Percentiles rank a stretch among this genome's conserved stretches.
phyloP scores from a whole-genome alignment of 2,888 invertebrate species.

The Drepanosiphum platanoidis region DNA sequence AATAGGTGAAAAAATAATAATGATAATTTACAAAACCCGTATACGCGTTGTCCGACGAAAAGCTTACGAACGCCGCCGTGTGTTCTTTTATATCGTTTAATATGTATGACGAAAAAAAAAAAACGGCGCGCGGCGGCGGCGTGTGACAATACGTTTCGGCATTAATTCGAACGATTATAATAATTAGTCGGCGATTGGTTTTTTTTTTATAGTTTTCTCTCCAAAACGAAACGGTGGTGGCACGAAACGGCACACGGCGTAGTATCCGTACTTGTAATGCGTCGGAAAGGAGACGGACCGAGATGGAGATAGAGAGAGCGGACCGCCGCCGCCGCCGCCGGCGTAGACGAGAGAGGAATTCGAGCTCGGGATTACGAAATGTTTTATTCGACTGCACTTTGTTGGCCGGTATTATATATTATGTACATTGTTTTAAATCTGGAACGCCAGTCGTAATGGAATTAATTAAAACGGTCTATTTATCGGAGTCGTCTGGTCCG shows the following conservation, averaged over 20 bases:
- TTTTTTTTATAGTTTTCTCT: neutral
- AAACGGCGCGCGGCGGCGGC: too few species aligned
- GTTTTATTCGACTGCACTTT: constrained; percentile 1
- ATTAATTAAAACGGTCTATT: neutral
- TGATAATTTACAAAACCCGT: neutral
- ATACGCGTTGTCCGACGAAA: neutral
- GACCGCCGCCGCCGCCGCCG: neutral
- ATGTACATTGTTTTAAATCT: constrained; percentile 19
- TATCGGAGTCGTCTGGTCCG: neutral
- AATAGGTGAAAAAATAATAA: neutral
- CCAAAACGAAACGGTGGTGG: neutral
- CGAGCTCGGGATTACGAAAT: neutral
- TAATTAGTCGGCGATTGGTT: neutral
- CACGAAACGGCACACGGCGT: neutral
- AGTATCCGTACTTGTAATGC: too few species aligned
- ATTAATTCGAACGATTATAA: neutral
- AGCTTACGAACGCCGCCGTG: neutral
- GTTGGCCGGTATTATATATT: neutral
- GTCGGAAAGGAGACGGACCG: too few species aligned
- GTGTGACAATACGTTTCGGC: too few species aligned
- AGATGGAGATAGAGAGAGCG: too few species aligned
- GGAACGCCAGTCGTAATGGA: constrained; percentile 1
- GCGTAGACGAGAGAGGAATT: neutral
- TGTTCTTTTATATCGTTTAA: neutral
- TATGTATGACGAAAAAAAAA: too few species aligned